Conservation (phyloP, 2,888 invertebrate species). For the Alcis repandata region DNA sequence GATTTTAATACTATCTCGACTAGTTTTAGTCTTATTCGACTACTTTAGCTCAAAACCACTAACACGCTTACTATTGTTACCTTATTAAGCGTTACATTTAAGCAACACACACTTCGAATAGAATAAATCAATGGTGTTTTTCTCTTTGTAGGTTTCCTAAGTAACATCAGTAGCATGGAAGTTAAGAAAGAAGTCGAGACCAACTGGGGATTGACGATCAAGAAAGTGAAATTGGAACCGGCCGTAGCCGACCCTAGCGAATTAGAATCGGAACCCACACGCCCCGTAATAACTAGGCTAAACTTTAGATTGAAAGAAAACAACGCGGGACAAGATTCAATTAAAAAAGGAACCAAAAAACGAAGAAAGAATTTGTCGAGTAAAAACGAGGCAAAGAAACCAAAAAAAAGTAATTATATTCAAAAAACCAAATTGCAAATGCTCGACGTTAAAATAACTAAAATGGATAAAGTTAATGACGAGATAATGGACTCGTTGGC, state of each 20-base stretch:
- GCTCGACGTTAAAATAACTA: constrained; percentile 12
- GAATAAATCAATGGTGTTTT: constrained; percentile 39
- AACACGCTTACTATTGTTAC: neutral
- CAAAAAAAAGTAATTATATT: neutral
- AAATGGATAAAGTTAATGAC: neutral
- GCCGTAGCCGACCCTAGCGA: neutral
- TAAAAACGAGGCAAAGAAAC: neutral
- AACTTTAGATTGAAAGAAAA: constrained; percentile 18
- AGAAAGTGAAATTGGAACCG: constrained; percentile 24
- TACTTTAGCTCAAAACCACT: neutral
- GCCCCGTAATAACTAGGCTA: constrained; percentile 15
- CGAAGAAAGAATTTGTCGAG: neutral
- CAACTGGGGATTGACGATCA: constrained; percentile 33
- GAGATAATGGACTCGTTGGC: neutral
- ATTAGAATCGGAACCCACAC: neutral
- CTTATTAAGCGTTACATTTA: neutral
- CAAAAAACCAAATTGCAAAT: constrained; percentile 7
- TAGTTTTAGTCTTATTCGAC: neutral
- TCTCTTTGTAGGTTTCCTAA: constrained; percentile 51
- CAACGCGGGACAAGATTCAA: neutral
- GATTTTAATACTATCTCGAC: neutral
- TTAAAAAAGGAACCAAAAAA: constrained; percentile 1
- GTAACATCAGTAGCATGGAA: constrained; percentile 41
- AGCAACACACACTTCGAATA: constrained; percentile 5
- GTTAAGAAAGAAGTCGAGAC: constrained; percentile 43